These are phyloP conservation scores for Aspidiotus rigidus DNA, from an alignment of 2,888 invertebrate species.

Conservation along the genomic window DNA sequence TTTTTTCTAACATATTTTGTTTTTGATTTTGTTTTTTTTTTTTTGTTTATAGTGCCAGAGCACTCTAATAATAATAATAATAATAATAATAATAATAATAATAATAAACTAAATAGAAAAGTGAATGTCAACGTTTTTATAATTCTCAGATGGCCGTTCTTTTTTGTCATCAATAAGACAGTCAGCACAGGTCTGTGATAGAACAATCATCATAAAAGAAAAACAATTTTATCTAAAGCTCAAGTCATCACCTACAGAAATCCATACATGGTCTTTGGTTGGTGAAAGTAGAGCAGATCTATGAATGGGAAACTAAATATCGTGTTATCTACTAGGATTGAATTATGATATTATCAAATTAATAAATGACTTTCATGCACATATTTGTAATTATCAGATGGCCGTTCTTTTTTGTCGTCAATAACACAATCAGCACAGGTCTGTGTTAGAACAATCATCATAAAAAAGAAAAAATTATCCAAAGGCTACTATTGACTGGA, in stretches of 20 bases:
- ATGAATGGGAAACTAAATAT: too few relatives aligned
- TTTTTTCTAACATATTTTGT: too few relatives aligned
- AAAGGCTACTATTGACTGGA: too few relatives aligned
- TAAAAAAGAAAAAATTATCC: background rate
- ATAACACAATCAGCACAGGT: slow-evolving; percentile 42
- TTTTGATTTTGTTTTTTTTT: too few relatives aligned
- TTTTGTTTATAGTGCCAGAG: too few relatives aligned
- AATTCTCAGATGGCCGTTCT: slow-evolving; percentile 24
- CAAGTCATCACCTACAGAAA: background rate
- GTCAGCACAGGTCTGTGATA: slow-evolving; percentile 44
- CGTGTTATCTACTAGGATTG: too few relatives aligned
- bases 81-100: too few relatives aligned
- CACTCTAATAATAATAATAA: too few relatives aligned
- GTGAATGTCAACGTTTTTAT: background rate
- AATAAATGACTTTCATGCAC: too few relatives aligned
- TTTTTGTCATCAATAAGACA: slow-evolving; percentile 38
- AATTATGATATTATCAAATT: too few relatives aligned
- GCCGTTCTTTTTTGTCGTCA: slow-evolving; percentile 38
- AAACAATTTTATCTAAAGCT: background rate
- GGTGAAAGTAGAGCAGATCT: too few relatives aligned
- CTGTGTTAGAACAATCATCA: slow-evolving; percentile 39
- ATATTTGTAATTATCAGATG: background rate
- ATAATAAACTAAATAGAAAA: background rate
- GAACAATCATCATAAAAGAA: slow-evolving; percentile 18
- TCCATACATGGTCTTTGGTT: background rate